Percentiles rank a stretch among this genome's conserved stretches.
These are phyloP conservation scores for Berghia stephanieae DNA, from an alignment of 1,140 invertebrate species.

Conservation along the genomic window DNA sequence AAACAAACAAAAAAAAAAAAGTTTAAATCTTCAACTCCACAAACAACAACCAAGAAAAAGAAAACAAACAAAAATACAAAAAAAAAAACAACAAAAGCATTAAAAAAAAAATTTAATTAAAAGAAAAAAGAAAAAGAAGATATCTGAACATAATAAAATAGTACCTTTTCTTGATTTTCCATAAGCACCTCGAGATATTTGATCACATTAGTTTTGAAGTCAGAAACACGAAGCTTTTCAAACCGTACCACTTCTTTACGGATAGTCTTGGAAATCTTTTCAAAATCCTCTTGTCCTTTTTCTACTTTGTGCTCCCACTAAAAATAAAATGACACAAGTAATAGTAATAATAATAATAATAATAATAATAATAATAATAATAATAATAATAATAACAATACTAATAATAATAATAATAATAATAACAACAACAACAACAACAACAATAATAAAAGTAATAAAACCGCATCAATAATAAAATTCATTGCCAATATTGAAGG, in stretches of 20 bases:
- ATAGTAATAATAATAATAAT: too few species aligned
- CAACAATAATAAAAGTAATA: too few species aligned
- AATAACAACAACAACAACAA: too few species aligned
- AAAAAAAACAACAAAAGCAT: not conserved
- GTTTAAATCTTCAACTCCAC: not conserved
- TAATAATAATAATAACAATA: too few species aligned
- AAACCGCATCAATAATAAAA: too few species aligned
- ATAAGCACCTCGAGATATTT: slow-evolving; percentile 94
- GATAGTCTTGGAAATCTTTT: slow-evolving; percentile 94
- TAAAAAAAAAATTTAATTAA: not conserved
- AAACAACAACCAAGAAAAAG: too few species aligned
- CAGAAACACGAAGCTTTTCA: slow-evolving; percentile 85
- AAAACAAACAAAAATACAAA: too few species aligned
- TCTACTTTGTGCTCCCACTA: slow-evolving; percentile 96
- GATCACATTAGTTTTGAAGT: slow-evolving; percentile 89
- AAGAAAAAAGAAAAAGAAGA: not conserved
- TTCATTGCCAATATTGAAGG: too few species aligned
- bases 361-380: too few species aligned
- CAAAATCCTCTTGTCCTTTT: slow-evolving; percentile 94
- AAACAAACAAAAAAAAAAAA: slow-evolving; percentile 5
- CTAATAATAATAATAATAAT: too few species aligned
- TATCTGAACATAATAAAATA: not conserved
- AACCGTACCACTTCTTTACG: slow-evolving; percentile 95
- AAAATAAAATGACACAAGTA: slow-evolving; percentile 32
- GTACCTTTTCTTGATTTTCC: slow-evolving; percentile 93